Evolutionary conservation across 1,140 invertebrate species (phyloP), one percentile per base, ranked within the genome.

Genomic region (Leptinotarsa defecta): DNA sequence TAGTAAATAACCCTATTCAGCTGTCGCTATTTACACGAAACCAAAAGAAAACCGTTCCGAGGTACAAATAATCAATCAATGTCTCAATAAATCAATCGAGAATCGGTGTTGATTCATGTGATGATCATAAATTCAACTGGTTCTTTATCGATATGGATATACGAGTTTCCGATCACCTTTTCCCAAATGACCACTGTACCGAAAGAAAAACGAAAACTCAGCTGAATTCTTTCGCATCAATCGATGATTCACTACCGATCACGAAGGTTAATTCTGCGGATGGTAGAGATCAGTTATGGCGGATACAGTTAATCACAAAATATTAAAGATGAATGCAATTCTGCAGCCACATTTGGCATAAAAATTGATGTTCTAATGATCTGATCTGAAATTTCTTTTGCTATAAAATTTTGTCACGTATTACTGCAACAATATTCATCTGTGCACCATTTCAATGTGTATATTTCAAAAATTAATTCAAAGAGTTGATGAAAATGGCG

Each of bases 71-170:
- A 79, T 79, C 78, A 79, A 76, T 79, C 76, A 79, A 77, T 73
- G 74, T 77, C 78, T 68, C 74, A 77, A 79, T 77, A 79, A 77
- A 79, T 79, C 78, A 77, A 76, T 77, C 73, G 75, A 48, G 76
- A 74, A 77, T 70, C 69, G 61, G 71, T 74, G 75, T 57, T 57
- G 52, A 57, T 79, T 79, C 76, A 77, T 77, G 72, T 79, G 67
- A 75, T 61, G 76, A 76, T 79, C 78, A 79, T 79, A 79, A 79
- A 79, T 79, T 77, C 75, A 75, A 77, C 78, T 77, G 67, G 72
- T 68, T 74, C 52, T 68, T 22, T 71, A 70, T 48, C 43, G 34
- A 22, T 49, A 70, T 20, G 68, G 48, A 70, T 68, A 68, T 70
- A 70, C 48, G 68, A 70, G 68, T 48, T 70, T 52, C 48, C 19